phyloP scores from a whole-genome alignment of 2,888 invertebrate genomes.

The Hydrotaea cyrtoneurina region DNA sequence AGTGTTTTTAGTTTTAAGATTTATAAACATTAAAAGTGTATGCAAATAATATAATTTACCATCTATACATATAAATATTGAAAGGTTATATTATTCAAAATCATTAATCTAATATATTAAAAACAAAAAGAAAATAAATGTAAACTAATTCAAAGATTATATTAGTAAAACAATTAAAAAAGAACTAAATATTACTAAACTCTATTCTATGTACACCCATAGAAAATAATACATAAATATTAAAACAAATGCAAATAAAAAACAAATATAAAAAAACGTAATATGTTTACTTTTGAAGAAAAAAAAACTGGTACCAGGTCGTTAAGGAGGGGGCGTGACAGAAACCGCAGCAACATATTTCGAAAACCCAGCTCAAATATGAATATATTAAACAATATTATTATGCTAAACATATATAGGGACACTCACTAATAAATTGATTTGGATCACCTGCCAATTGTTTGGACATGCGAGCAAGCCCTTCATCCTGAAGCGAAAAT shows the following conservation, averaged over 20 bases:
- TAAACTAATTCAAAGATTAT: constrained; percentile 48
- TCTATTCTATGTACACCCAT: constrained; percentile 49
- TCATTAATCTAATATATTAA: constrained; percentile 14
- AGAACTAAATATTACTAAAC: constrained; percentile 42
- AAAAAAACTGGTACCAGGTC: too few relatives aligned
- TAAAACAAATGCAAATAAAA: constrained; percentile 40
- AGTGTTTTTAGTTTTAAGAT: constrained; percentile 46
- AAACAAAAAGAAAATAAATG: not conserved
- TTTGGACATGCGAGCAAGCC: too few relatives aligned
- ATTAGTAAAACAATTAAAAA: constrained; percentile 35
- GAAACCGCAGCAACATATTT: too few relatives aligned
- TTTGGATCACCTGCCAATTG: too few relatives aligned
- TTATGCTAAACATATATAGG: too few relatives aligned
- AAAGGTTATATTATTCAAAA: constrained; percentile 31
- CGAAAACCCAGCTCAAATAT: too few relatives aligned
- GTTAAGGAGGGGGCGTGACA: too few relatives aligned
- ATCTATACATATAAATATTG: not conserved
- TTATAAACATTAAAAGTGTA: constrained; percentile 4
- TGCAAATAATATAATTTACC: constrained; percentile 1
- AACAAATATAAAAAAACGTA: constrained; percentile 3
- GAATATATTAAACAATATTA: too few relatives aligned
- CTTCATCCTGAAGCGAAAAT: too few relatives aligned
- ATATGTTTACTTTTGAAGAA: too few relatives aligned
- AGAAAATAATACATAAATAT: constrained; percentile 32
- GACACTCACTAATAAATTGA: too few relatives aligned